Percentiles rank a stretch among this genome's conserved stretches.
Conservation (phyloP, 2,113 vertebrate genomes). For the Pelecanus crispus region DNA sequence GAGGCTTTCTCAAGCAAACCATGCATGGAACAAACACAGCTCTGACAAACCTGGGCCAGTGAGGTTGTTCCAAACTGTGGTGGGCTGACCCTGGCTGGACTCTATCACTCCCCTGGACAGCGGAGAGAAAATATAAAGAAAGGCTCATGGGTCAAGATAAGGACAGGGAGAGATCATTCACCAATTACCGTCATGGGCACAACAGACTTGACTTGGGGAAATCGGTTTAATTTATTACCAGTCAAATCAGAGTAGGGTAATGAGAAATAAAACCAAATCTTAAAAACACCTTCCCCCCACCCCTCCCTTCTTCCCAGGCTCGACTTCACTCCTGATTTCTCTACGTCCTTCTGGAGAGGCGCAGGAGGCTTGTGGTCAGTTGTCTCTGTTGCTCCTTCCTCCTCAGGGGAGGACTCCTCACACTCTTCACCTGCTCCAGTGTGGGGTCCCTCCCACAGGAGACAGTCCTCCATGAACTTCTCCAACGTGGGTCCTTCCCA, state of each 20-base stretch:
- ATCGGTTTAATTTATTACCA: not conserved
- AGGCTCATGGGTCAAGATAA: not conserved
- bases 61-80: not conserved
- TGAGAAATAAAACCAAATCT: not conserved
- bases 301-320: not conserved
- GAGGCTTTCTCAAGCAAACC: not conserved
- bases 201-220: not conserved
- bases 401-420: not conserved
- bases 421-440: not conserved
- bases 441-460: not conserved
- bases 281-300: not conserved
- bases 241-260: not conserved
- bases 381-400: not conserved
- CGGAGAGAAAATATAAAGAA: not conserved
- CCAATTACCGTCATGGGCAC: not conserved
- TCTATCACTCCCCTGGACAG: not conserved
- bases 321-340: not conserved
- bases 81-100: not conserved
- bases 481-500: not conserved
- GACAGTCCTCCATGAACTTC: not conserved
- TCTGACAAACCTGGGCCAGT: not conserved
- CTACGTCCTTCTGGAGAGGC: not conserved
- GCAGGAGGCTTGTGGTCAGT: not conserved
- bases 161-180: not conserved
- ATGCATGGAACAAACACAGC: not conserved